Percentiles rank a stretch among this genome's conserved stretches.
Evolutionary conservation across 2,797 vertebrate genomes (phyloP).

Genomic region (Acanthurus lineatus): DNA sequence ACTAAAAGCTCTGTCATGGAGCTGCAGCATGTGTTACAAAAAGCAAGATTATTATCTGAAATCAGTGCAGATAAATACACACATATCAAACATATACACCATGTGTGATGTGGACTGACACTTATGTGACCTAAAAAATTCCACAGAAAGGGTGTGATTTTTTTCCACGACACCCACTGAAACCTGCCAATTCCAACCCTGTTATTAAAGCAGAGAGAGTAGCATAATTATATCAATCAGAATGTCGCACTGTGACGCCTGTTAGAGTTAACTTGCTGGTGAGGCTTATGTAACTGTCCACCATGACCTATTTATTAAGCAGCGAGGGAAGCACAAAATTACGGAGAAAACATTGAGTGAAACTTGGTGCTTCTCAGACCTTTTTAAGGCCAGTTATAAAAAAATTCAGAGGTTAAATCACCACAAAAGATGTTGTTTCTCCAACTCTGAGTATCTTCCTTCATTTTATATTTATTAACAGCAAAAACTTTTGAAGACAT

Average conservation of each 20-base stretch:
- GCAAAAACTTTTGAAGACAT: too few species aligned
- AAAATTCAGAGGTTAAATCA: neutral
- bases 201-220: neutral
- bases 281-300: constrained; percentile 34
- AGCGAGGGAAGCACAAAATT: neutral
- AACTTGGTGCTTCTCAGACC: neutral
- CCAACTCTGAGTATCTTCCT: neutral
- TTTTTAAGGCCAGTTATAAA: neutral
- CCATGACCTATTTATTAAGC: constrained; percentile 39
- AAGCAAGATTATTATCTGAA: neutral
- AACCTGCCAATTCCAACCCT: neutral
- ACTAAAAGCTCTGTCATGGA: neutral
- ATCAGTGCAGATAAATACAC: too few species aligned
- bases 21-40: neutral
- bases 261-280: neutral
- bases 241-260: neutral
- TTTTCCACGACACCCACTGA: fast-evolving
- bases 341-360: neutral
- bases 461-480: too few species aligned
- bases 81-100: neutral
- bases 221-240: neutral
- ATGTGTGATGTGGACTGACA: neutral
- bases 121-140: neutral
- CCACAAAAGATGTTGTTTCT: neutral
- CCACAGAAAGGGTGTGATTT: neutral